Base-by-base conservation (phyloP, 64 coral and sea anemone species). In the Acropora tenuis region DNA sequence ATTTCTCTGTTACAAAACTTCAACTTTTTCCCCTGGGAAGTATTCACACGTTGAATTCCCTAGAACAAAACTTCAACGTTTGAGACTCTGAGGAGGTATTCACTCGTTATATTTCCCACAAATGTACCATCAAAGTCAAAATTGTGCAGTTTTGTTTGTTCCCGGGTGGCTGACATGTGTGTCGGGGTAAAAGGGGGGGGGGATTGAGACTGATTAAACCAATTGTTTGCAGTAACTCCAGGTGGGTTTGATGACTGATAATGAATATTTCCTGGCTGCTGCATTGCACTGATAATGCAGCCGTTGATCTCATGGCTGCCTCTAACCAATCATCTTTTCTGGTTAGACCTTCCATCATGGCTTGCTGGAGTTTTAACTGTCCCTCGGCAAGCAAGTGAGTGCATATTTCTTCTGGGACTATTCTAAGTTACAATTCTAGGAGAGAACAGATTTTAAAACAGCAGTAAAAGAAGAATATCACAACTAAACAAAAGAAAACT, bases 241-340 rank as follows among this genome's bases (percentile, higher is more conserved):
- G 73, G 87, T 66, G 63, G 77, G 41, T 44, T 67, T 69, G 46
- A 50, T 78, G 79, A 69, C 59, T 52, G 88, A 61, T 45, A 88
- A 76, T 2, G 41, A 44, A 76, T 76, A 76, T 76, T 74, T 74
- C 71, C 71, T 78, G 75, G 45, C 30, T 67, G 53, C 57, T 82
- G 89, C 69, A 75, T 44, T 73, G 48, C 43, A 80, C 18, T 77
- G 78, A 61, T 48, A 87, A 89, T 89, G 89, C 92, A 50, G 87
- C 92, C 92, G 90, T 94, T 65, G 73, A 78, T 89, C 85, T 94
- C 43, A 90, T 85, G 78, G 87, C 86, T 55, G 78, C 73, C 45
- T 94, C 74, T 16, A 94, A 41, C 40, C 79, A 52, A 11, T 89
- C 86, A 94, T 94, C 92, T 90, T 90, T 73, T 76, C 76, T 74